Percentiles rank a stretch among this genome's conserved stretches.
phyloP scores from a whole-genome alignment of 2,888 invertebrate genomes.

The Vannuccia rotundouncinata region DNA sequence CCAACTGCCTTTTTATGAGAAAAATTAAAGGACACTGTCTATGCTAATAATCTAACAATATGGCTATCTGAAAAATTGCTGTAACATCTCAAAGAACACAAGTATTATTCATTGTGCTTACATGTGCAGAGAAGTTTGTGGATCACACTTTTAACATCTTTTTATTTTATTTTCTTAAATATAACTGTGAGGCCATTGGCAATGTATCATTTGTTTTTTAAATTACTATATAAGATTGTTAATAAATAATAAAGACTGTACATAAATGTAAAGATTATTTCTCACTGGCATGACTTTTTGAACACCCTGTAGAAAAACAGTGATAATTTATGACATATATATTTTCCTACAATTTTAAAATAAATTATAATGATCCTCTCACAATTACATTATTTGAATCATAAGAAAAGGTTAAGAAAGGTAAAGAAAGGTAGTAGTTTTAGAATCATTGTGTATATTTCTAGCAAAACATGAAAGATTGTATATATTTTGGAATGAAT shows the following conservation, averaged over 20 bases:
- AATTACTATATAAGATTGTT: background rate
- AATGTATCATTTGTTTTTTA: background rate
- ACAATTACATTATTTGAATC: no score
- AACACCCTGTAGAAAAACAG: no score
- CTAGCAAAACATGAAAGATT: no score
- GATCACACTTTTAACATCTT: background rate
- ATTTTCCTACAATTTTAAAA: no score
- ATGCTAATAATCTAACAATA: background rate
- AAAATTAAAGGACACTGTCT: background rate
- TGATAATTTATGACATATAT: no score
- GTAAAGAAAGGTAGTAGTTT: no score
- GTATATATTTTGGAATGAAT: no score
- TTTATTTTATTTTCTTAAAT: background rate
- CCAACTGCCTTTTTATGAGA: background rate
- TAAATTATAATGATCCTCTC: no score
- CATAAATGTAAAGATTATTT: background rate
- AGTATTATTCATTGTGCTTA: background rate
- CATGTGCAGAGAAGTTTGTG: background rate
- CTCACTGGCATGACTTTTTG: no score
- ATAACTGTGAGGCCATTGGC: no score
- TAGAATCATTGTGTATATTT: no score
- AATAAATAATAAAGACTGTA: background rate
- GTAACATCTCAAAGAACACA: background rate
- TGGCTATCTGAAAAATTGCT: background rate
- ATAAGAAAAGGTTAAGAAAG: no score